Percentiles rank a stretch among this genome's conserved stretches.
Evolutionary conservation across 2,888 invertebrate species (phyloP).

Genomic region (Apodemia zela): DNA sequence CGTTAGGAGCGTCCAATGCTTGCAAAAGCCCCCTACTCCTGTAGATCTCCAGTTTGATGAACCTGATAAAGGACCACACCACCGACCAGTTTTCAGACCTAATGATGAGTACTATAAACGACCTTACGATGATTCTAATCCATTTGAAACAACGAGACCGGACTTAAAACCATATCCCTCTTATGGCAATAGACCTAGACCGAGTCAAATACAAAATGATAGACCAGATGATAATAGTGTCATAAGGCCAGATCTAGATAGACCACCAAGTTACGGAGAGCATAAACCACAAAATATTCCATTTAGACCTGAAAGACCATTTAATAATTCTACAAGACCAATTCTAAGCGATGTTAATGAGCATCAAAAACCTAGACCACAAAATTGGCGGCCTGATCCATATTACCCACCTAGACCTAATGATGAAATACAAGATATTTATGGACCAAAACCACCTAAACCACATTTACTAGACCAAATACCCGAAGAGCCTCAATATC

Average conservation of each 20-base stretch:
- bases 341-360: constrained; percentile 54
- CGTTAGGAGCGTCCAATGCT: constrained; percentile 59
- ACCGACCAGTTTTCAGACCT: constrained; percentile 62
- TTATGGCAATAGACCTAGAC: constrained; percentile 35
- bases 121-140: constrained; percentile 41
- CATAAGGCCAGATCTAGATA: constrained; percentile 50
- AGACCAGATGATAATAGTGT: constrained; percentile 60
- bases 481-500: constrained; percentile 53
- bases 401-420: constrained; percentile 39
- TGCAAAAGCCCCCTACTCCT: constrained; percentile 58
- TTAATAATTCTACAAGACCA: constrained; percentile 37
- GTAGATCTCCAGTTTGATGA: constrained; percentile 54
- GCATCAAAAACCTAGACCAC: constrained; percentile 48
- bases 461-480: constrained; percentile 39
- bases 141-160: constrained; percentile 40
- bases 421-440: constrained; percentile 43
- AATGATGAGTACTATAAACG: constrained; percentile 57
- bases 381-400: constrained; percentile 45
- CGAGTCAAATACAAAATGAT: constrained; percentile 41
- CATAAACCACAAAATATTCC: constrained; percentile 60
- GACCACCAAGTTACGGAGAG: constrained; percentile 44
- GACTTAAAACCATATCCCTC: constrained; percentile 17
- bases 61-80: constrained; percentile 44
- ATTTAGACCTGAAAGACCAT: constrained; percentile 43
- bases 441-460: constrained; percentile 42